Percentiles rank a stretch among this genome's conserved stretches.
phyloP scores from a whole-genome alignment of 2,113 vertebrate genomes.

The Heteronetta atricapilla region DNA sequence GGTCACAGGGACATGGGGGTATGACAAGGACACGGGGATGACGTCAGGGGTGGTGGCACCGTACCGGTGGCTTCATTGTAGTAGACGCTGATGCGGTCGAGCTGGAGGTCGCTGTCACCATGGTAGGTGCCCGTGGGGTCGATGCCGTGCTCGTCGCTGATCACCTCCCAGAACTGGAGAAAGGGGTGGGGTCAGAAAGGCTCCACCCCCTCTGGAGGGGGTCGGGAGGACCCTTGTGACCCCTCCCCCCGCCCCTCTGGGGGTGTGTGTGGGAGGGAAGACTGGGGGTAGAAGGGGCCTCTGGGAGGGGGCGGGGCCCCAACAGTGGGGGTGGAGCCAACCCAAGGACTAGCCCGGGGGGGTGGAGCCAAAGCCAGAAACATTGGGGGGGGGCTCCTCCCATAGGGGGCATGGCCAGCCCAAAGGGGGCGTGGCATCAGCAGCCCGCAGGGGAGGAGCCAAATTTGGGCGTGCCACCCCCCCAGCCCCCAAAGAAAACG shows the following conservation, averaged over 20 bases:
- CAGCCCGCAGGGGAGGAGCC: background rate
- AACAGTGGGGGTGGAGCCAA: background rate
- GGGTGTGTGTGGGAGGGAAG: too few relatives aligned
- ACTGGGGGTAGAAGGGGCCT: too few relatives aligned
- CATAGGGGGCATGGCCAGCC: accelerated
- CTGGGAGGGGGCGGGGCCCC: background rate
- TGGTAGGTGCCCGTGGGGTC: constrained; percentile 84
- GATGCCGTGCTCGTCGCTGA: constrained; percentile 88
- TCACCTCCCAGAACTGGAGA: constrained; percentile 85
- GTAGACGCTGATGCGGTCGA: constrained; percentile 86
- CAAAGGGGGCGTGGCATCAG: accelerated
- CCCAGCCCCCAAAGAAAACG: background rate
- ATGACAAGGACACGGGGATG: background rate
- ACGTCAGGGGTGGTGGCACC: background rate
- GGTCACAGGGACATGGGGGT: background rate
- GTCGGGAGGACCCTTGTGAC: too few relatives aligned
- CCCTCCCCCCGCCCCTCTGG: too few relatives aligned
- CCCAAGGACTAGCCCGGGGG: too few relatives aligned
- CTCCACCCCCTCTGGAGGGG: background rate
- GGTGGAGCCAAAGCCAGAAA: background rate
- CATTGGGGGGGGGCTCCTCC: too few relatives aligned
- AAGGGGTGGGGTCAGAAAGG: background rate
- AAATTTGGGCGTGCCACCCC: accelerated
- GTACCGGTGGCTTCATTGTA: constrained; percentile 86
- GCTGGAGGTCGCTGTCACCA: constrained; percentile 84